Base-by-base conservation (phyloP, 2,797 vertebrate genomes). In the Rhinogobio ventralis region DNA sequence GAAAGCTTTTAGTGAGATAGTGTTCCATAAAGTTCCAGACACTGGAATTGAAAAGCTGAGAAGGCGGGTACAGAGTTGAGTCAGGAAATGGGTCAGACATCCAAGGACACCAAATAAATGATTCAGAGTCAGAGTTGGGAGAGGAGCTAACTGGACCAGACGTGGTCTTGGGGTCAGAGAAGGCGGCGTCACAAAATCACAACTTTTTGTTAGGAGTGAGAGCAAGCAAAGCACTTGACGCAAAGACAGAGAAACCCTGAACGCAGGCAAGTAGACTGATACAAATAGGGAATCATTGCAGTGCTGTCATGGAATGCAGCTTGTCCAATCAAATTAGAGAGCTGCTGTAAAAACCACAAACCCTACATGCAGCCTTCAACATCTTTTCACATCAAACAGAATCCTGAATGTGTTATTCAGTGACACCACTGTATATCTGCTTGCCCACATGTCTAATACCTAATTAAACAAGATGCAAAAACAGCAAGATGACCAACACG, bases 61-160 rank as follows among this genome's bases (percentile, higher is more conserved):
- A 81, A 30, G 69, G 45, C 64, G 73, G 69, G 85, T 64, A 53
- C 68, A 51, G 67, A 80, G 79, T 25, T 20, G 55, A 84, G 82
- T 46, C 82, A 79, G 85, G 85, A 85, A 87, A 78, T 60, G 60
- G 86, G 86, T 81, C 77, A 85, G 86, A 79, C 76, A 81, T 87
- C n/a, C 64, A 60, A 87, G 57, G 51, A 62, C 74, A 87, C 72
- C 46, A 62, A 66, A 85, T 83, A 78, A 87, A 85, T 83, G 83
- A 89, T 89, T 87, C 39, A 78, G 83, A 79, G 77, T 53, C 73
- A 79, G 73, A 30, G 25, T 62, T 39, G 55, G 42, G 67, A 85
- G 68, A 84, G 68, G 45, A 69, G 68, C 49, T 60, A 46, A 53
- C 36, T 17, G 30, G 45, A n/a, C 17, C 49, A 55, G 55, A 53